Percentiles rank a stretch among this genome's conserved stretches.
Conservation (phyloP, 2,888 invertebrate species). For the Thelaira solivaga region DNA sequence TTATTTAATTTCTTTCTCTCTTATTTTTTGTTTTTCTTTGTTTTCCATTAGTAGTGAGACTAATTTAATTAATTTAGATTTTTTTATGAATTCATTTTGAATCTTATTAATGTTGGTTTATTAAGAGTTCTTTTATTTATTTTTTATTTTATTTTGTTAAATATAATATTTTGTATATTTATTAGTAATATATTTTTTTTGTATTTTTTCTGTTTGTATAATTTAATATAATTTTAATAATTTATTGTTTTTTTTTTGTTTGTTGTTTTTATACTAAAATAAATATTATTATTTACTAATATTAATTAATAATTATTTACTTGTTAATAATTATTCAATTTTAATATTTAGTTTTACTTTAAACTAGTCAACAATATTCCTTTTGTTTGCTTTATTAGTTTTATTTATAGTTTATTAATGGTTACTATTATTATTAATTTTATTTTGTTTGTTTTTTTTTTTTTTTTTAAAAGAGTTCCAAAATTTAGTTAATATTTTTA, state of each 20-base stretch:
- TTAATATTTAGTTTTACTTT: conserved; percentile 51
- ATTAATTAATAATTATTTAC: conserved; percentile 34
- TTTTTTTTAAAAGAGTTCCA: conserved; percentile 58
- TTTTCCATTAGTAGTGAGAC: conserved; percentile 26
- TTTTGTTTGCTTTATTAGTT: conserved; percentile 61
- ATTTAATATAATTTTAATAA: conserved; percentile 56
- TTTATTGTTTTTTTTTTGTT: conserved; percentile 62
- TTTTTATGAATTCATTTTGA: conserved; percentile 18
- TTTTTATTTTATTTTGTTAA: conserved; percentile 35
- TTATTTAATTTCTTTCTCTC: too few species aligned
- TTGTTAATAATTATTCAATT: conserved; percentile 27
- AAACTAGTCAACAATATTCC: conserved; percentile 61
- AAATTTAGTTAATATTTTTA: conserved; percentile 44
- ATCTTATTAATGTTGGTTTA: conserved; percentile 56
- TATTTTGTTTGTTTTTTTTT: conserved; percentile 55
- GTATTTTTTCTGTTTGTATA: conserved; percentile 53
- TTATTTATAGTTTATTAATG: too few species aligned
- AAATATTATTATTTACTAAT: conserved; percentile 55
- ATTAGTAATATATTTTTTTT: conserved; percentile 59
- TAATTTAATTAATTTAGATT: conserved; percentile 37
- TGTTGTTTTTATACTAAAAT: conserved; percentile 60
- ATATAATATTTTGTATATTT: conserved; percentile 49
- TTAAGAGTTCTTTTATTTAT: conserved; percentile 44
- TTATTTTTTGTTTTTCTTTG: conserved; percentile 6
- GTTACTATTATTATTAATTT: conserved; percentile 68